phyloP scores from a whole-genome alignment of 2,888 invertebrate species.

The Pachliopta kotzebuea region DNA sequence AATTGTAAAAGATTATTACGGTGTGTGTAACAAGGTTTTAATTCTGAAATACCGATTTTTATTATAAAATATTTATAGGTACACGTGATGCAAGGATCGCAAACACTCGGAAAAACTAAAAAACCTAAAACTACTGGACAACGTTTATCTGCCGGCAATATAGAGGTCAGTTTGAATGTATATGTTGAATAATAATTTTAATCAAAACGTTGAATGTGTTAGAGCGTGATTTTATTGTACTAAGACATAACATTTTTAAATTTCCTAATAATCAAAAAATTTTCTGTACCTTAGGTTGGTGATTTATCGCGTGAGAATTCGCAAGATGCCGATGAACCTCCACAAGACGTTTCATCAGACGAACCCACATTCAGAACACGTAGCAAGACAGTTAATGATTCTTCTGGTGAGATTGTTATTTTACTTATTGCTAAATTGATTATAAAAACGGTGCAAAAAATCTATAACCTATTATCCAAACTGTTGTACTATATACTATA shows the following conservation, averaged over 20 bases:
- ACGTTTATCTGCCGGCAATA: conserved; percentile 90
- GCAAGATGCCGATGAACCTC: conserved; percentile 84
- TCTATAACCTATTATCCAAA: too few species aligned
- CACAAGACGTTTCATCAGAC: conserved; percentile 51
- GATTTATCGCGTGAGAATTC: conserved; percentile 85
- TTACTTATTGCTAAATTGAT: neutral
- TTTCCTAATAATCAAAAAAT: neutral
- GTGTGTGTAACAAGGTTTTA: too few species aligned
- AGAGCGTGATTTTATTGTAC: too few species aligned
- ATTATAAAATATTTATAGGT: conserved; percentile 56
- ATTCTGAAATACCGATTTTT: too few species aligned
- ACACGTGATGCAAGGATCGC: conserved; percentile 87
- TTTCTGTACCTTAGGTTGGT: conserved; percentile 69
- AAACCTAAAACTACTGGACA: conserved; percentile 89
- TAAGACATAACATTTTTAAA: too few species aligned
- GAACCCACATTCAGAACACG: conserved; percentile 86
- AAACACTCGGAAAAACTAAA: conserved; percentile 91
- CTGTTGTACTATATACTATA: too few species aligned
- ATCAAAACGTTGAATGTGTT: too few species aligned
- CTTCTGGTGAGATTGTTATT: conserved; percentile 79
- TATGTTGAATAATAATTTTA: too few species aligned
- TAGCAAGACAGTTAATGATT: conserved; percentile 95
- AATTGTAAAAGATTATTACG: too few species aligned
- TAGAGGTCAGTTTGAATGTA: conserved; percentile 76
- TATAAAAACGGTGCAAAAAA: neutral